Percentiles rank a stretch among this genome's conserved stretches.
These are phyloP conservation scores for Stratiolaelaps scimitus DNA, from an alignment of 1,140 invertebrate genomes.

Conservation along the genomic window DNA sequence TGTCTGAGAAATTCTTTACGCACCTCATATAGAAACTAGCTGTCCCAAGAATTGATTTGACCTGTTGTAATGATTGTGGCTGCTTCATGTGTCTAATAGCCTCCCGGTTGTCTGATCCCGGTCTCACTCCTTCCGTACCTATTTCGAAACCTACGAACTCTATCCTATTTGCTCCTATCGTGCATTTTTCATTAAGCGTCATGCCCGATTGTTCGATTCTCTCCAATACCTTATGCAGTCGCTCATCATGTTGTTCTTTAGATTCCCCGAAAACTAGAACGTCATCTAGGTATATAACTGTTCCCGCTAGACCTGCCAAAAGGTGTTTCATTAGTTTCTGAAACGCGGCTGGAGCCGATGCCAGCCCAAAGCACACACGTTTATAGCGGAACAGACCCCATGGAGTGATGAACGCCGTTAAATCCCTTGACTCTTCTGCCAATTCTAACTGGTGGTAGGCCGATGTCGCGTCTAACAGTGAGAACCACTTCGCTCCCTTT, in stretches of 20 bases:
- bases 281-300: slow-evolving; percentile 33
- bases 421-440: slow-evolving; percentile 10
- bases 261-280: slow-evolving; percentile 30
- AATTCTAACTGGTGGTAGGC: slow-evolving; percentile 29
- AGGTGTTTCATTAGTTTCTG: slow-evolving; percentile 32
- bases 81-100: neutral
- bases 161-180: neutral
- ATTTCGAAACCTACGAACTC: slow-evolving; percentile 27
- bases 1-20: neutral
- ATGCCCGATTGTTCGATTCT: slow-evolving; percentile 30
- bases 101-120: neutral
- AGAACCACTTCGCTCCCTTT: slow-evolving; percentile 14
- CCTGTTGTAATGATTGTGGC: neutral
- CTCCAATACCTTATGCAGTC: slow-evolving; percentile 28
- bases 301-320: slow-evolving; percentile 25
- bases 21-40: slow-evolving; percentile 13
- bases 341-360: slow-evolving; percentile 32
- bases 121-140: neutral
- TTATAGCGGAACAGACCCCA: slow-evolving; percentile 33
- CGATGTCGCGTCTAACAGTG: slow-evolving; percentile 22
- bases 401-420: neutral
- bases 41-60: neutral
- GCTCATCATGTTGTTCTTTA: slow-evolving; percentile 32
- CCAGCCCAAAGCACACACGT: slow-evolving; percentile 35
- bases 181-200: slow-evolving; percentile 34